phyloP scores from a whole-genome alignment of 2,797 vertebrate genomes.

The Alexandromys oeconomus region DNA sequence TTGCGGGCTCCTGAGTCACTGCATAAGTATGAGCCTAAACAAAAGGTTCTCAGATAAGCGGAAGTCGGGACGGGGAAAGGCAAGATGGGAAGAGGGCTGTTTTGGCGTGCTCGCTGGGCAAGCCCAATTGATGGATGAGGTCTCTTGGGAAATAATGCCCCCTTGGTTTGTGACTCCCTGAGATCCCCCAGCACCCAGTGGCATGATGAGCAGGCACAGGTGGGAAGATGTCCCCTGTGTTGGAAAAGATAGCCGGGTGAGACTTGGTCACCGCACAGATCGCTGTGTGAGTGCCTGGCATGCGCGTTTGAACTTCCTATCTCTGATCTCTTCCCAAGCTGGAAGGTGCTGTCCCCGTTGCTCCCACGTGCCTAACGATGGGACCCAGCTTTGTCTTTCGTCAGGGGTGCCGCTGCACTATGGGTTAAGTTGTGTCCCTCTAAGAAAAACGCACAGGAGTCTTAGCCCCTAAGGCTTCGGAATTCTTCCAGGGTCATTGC shows the following conservation, averaged over 20 bases:
- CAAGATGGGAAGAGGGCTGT: slow-evolving; percentile 68
- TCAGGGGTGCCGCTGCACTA: too few relatives aligned
- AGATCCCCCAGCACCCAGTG: slow-evolving; percentile 52
- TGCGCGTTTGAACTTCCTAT: rapidly evolving
- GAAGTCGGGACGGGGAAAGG: slow-evolving; percentile 71
- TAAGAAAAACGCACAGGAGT: neutral
- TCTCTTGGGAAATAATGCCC: slow-evolving; percentile 30
- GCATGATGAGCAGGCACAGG: slow-evolving; percentile 56
- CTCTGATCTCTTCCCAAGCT: neutral
- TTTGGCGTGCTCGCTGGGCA: neutral
- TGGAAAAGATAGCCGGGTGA: neutral
- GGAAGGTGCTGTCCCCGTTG: neutral
- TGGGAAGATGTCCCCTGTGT: neutral
- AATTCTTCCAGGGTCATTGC: neutral
- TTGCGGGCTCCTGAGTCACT: slow-evolving; percentile 89
- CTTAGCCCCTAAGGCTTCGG: neutral
- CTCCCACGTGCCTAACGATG: neutral
- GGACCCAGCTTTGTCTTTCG: neutral
- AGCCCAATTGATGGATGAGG: neutral
- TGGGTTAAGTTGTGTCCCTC: neutral
- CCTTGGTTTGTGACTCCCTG: slow-evolving; percentile 41
- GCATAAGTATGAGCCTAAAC: slow-evolving; percentile 83
- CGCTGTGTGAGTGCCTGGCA: neutral
- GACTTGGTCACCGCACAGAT: neutral
- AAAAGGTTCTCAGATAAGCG: slow-evolving; percentile 85